Evolutionary conservation across 2,113 vertebrate species (phyloP).

Genomic region (Xenus cinereus): DNA sequence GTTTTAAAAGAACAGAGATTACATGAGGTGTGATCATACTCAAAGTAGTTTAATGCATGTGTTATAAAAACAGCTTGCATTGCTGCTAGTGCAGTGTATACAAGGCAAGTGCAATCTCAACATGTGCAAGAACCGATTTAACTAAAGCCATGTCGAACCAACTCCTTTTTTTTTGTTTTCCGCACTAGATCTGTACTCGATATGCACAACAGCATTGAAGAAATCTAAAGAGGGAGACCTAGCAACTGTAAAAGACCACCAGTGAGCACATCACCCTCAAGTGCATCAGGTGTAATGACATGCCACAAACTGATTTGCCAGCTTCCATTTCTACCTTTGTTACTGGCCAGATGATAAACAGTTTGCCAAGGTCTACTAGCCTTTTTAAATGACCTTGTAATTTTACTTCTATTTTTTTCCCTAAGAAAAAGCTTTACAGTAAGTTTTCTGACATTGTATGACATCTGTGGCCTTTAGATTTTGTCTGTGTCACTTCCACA

Average conservation of each 20-base stretch:
- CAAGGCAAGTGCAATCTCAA: neutral
- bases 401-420: neutral
- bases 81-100: neutral
- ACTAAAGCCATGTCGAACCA: neutral
- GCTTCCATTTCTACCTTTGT: neutral
- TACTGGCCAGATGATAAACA: neutral
- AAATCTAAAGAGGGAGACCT: neutral
- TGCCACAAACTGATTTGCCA: neutral
- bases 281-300: neutral
- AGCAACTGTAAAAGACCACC: neutral
- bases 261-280: neutral
- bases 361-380: neutral
- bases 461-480: neutral
- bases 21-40: neutral
- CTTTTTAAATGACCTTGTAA: too few relatives aligned
- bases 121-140: neutral
- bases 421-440: neutral
- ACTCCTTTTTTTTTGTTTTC: neutral
- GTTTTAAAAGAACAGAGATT: neutral
- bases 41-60: neutral
- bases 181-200: neutral
- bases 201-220: rapidly evolving
- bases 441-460: neutral
- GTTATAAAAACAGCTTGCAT: neutral
- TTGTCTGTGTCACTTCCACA: neutral